Percentiles rank a stretch among this genome's conserved stretches.
phyloP scores from a whole-genome alignment of 2,113 vertebrate genomes.

The Cololabis saira region DNA sequence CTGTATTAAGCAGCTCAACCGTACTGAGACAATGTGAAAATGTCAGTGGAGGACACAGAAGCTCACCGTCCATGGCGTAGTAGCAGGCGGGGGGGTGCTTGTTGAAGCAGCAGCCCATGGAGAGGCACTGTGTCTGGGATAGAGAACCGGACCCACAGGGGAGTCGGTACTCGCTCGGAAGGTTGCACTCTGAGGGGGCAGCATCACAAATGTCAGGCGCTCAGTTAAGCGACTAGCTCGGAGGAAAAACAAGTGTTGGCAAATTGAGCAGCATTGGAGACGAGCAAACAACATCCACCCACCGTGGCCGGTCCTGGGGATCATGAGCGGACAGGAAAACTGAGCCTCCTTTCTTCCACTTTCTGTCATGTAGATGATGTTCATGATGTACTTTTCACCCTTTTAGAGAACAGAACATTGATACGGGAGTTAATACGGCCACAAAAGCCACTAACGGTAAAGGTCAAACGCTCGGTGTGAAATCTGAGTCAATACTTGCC shows the following conservation, averaged over 20 bases:
- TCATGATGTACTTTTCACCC: constrained; percentile 63
- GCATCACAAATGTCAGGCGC: constrained; percentile 59
- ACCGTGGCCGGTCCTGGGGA: constrained; percentile 57
- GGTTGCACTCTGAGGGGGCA: constrained; percentile 76
- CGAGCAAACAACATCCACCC: constrained; percentile 33
- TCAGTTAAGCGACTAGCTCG: constrained; percentile 38
- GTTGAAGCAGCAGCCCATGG: constrained; percentile 80
- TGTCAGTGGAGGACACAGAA: constrained; percentile 33
- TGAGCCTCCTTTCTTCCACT: constrained; percentile 59
- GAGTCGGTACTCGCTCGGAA: constrained; percentile 73
- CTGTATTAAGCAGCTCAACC: constrained; percentile 37
- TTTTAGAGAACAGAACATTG: constrained; percentile 41
- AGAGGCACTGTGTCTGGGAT: constrained; percentile 68
- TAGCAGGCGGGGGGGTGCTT: constrained; percentile 68
- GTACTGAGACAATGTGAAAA: constrained; percentile 49
- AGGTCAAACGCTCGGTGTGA: constrained; percentile 50
- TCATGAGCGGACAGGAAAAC: constrained; percentile 70
- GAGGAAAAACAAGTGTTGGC: constrained; percentile 35
- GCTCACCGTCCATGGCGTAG: constrained; percentile 83
- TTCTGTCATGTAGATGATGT: constrained; percentile 61
- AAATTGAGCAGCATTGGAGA: constrained; percentile 39
- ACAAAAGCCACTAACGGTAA: constrained; percentile 47
- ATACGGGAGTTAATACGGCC: constrained; percentile 27
- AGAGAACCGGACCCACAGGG: constrained; percentile 66
- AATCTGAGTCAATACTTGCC: constrained; percentile 69